Conservation (phyloP, 2,888 invertebrate species). For the Trilocha varians region DNA sequence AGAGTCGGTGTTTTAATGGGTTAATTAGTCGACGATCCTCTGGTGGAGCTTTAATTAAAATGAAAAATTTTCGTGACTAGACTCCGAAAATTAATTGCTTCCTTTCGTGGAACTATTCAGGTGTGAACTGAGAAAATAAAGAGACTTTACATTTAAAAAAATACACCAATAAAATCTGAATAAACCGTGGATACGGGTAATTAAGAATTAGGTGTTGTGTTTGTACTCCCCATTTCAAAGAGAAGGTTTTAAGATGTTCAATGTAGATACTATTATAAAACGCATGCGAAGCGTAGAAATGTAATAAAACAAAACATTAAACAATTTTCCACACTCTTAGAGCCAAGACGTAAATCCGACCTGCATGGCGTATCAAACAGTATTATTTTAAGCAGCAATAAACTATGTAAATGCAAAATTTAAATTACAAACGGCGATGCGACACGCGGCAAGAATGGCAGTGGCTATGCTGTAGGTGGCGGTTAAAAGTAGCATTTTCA, state of each 20-base stretch:
- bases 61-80: constrained; percentile 70
- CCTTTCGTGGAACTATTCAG: constrained; percentile 65
- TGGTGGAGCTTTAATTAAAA: constrained; percentile 69
- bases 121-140: constrained; percentile 52
- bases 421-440: constrained; percentile 52
- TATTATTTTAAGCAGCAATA: constrained; percentile 45
- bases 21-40: constrained; percentile 69
- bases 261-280: too few species aligned
- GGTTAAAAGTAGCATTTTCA: constrained; percentile 42
- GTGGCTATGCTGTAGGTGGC: constrained; percentile 27
- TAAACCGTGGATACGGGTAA: too few species aligned
- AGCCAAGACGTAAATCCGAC: constrained; percentile 34
- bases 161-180: constrained; percentile 12
- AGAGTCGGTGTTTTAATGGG: constrained; percentile 70
- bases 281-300: too few species aligned
- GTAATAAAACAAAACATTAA: too few species aligned
- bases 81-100: constrained; percentile 62
- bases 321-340: not conserved
- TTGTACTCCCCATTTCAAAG: not conserved
- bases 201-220: too few species aligned
- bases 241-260: not conserved
- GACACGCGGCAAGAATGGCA: constrained; percentile 24
- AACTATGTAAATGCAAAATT: constrained; percentile 61
- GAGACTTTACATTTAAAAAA: constrained; percentile 22
- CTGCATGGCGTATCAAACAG: constrained; percentile 12